These are phyloP conservation scores for Cheirogaleus major DNA, from an alignment of 2,797 vertebrate species.

Conservation along the genomic window DNA sequence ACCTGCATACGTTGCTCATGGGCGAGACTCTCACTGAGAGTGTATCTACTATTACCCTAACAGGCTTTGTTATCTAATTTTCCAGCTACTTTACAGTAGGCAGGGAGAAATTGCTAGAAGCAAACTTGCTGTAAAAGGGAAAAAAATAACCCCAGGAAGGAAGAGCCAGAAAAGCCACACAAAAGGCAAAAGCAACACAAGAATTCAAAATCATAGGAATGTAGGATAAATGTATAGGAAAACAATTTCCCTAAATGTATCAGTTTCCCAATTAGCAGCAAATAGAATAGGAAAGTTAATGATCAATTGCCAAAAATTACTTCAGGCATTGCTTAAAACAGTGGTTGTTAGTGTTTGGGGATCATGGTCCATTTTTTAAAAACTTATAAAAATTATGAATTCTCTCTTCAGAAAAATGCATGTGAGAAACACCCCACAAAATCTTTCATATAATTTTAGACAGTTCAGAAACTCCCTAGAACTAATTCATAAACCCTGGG, in stretches of 20 bases:
- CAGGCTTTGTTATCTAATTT: background rate
- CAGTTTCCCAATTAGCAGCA: background rate
- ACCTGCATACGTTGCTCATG: background rate
- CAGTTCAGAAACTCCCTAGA: background rate
- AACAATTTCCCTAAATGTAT: background rate
- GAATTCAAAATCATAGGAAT: background rate
- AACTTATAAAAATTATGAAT: background rate
- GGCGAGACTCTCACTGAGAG: background rate
- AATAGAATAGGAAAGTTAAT: conserved; percentile 17
- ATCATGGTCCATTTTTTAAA: background rate
- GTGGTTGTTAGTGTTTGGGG: background rate
- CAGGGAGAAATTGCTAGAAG: conserved; percentile 8
- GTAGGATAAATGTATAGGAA: background rate
- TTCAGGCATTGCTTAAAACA: conserved; percentile 8
- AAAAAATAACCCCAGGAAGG: conserved; percentile 31
- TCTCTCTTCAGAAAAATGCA: background rate
- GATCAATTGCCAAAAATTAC: background rate
- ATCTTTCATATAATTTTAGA: background rate
- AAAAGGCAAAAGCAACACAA: background rate
- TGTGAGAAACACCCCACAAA: background rate
- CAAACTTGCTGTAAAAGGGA: conserved; percentile 10
- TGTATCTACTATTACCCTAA: background rate
- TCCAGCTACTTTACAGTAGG: background rate
- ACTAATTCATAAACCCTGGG: background rate
- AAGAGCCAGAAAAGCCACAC: background rate